Evolutionary conservation across 2,888 invertebrate genomes (phyloP).

Genomic region (Megaustenia siamemsis): DNA sequence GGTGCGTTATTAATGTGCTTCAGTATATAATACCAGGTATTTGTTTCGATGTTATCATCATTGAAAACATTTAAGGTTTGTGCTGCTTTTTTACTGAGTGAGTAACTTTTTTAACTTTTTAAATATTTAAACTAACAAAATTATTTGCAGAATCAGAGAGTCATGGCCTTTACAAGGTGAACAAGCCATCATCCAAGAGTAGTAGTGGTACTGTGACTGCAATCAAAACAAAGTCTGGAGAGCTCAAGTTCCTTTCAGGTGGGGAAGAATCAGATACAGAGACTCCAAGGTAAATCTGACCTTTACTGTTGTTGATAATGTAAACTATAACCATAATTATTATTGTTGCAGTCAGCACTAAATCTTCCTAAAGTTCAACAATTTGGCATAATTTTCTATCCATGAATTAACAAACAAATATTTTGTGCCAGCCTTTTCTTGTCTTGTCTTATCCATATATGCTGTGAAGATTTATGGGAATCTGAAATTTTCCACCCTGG

Average conservation of each 20-base stretch:
- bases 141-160: constrained; percentile 9
- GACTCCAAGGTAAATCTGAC: constrained; percentile 22
- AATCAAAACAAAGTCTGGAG: constrained; percentile 68
- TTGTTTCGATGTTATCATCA: no score
- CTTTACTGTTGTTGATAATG: not conserved
- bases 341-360: not conserved
- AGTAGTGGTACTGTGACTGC: constrained; percentile 47
- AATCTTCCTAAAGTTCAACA: no score
- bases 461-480: no score
- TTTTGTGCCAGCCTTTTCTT: no score
- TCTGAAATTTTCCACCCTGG: no score
- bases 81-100: not conserved
- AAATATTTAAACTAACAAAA: no score
- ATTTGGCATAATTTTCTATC: no score
- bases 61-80: not conserved
- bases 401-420: no score
- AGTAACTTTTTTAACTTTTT: not conserved
- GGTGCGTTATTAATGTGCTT: not conserved
- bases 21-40: not conserved
- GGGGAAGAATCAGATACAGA: constrained; percentile 74
- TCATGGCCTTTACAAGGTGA: not conserved
- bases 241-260: constrained; percentile 75
- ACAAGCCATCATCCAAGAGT: constrained; percentile 27
- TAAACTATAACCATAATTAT: not conserved
- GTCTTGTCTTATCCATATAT: no score